Percentiles rank a stretch among this genome's conserved stretches.
Conservation (phyloP, 2,113 vertebrate genomes). For the Regulus satrapa region DNA sequence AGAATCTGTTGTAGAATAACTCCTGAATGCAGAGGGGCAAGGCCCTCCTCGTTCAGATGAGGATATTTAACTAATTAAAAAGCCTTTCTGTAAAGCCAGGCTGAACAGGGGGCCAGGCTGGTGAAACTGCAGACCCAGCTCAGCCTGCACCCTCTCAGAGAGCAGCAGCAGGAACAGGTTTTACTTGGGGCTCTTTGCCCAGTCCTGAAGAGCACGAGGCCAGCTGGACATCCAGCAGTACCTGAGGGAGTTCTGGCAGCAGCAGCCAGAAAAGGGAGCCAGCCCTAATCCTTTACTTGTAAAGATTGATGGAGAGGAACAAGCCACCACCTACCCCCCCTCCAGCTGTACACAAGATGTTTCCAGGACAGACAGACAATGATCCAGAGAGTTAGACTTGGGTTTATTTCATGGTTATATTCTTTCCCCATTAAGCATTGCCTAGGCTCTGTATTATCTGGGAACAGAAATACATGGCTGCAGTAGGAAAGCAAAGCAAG, state of each 20-base stretch:
- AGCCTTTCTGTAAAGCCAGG: background rate
- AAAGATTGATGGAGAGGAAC: background rate
- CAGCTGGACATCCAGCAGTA: background rate
- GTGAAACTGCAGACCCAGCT: accelerated
- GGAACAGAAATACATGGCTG: background rate
- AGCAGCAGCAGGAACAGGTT: background rate
- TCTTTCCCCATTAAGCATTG: background rate
- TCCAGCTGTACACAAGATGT: accelerated
- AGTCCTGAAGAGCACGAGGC: accelerated
- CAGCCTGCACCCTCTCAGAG: accelerated
- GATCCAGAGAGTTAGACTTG: background rate
- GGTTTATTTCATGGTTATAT: slow-evolving; percentile 35
- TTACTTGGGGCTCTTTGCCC: background rate
- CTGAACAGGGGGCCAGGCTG: background rate
- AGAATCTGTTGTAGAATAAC: background rate
- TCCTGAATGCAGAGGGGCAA: background rate
- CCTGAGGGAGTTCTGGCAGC: background rate
- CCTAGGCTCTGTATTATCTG: background rate
- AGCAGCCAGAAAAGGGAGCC: background rate
- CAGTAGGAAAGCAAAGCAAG: slow-evolving; percentile 42
- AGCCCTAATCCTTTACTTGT: accelerated
- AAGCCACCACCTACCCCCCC: background rate
- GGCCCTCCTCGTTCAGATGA: accelerated
- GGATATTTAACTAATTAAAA: background rate
- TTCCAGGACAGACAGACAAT: background rate